These are phyloP conservation scores for Colletes gigas DNA, from an alignment of 1,140 invertebrate genomes.

Conservation along the genomic window DNA sequence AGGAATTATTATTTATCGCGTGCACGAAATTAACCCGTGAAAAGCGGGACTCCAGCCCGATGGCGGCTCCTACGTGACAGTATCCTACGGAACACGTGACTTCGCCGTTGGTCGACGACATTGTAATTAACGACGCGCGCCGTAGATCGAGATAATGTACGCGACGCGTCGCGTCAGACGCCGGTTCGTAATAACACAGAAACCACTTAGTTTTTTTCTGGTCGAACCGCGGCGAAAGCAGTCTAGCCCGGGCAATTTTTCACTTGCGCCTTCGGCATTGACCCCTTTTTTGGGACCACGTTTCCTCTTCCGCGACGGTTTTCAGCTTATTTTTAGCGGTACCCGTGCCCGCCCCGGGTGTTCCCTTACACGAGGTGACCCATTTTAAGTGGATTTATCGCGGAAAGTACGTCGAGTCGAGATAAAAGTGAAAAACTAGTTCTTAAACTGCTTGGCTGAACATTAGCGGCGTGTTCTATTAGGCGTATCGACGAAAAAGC, in stretches of 20 bases:
- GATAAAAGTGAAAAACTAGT: too few relatives aligned
- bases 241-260: slow-evolving; percentile 17
- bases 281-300: slow-evolving; percentile 36
- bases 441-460: too few relatives aligned
- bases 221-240: background rate
- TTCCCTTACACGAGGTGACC: background rate
- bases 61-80: slow-evolving; percentile 11
- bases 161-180: slow-evolving; percentile 12
- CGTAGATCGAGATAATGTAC: slow-evolving; percentile 40
- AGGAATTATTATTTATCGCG: slow-evolving; percentile 63
- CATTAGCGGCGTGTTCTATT: too few relatives aligned
- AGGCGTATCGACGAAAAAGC: too few relatives aligned
- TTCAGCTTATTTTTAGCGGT: slow-evolving; percentile 38
- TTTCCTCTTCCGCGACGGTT: slow-evolving; percentile 39
- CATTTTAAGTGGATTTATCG: slow-evolving; percentile 9
- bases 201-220: slow-evolving; percentile 46
- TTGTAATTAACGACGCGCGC: slow-evolving; percentile 35
- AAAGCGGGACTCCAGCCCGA: background rate
- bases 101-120: background rate
- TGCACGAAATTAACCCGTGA: slow-evolving; percentile 48
- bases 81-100: slow-evolving; percentile 33
- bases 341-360: background rate
- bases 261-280: slow-evolving; percentile 43
- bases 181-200: slow-evolving; percentile 40
- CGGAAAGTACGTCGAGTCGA: background rate